These are phyloP conservation scores for Porites divaricata DNA, from an alignment of 92 coral and sea anemone genomes.

Conservation along the genomic window DNA sequence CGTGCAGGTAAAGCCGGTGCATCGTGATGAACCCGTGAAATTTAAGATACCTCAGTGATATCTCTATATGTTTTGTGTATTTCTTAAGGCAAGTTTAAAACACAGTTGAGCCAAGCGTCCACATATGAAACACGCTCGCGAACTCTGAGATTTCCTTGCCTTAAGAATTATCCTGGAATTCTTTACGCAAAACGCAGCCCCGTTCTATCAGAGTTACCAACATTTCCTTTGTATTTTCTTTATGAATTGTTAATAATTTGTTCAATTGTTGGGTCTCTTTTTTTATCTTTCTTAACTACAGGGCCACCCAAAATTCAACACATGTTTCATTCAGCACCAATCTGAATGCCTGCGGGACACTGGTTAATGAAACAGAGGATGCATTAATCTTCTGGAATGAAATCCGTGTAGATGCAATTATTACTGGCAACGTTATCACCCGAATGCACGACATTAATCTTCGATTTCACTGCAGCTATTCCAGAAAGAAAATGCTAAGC, in stretches of 20 bases:
- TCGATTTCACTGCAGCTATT: slow-evolving; percentile 50
- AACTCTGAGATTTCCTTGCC: too few relatives aligned
- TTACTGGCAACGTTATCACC: slow-evolving; percentile 1
- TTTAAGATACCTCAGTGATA: not conserved
- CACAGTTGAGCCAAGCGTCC: too few relatives aligned
- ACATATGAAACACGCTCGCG: too few relatives aligned
- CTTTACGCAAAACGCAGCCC: too few relatives aligned
- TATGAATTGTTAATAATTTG: not conserved
- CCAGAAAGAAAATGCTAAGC: slow-evolving; percentile 26
- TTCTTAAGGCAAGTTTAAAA: too few relatives aligned
- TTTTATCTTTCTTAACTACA: not conserved
- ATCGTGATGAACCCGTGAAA: not conserved
- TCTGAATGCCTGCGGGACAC: slow-evolving; percentile 45
- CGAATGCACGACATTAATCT: slow-evolving; percentile 8
- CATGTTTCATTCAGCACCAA: slow-evolving; percentile 28
- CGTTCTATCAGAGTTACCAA: too few relatives aligned
- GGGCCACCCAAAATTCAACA: slow-evolving; percentile 38
- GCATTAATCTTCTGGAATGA: slow-evolving; percentile 35
- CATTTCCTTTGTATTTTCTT: not conserved
- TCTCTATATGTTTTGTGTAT: too few relatives aligned
- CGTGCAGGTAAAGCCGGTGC: slow-evolving; percentile 15
- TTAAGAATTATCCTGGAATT: too few relatives aligned
- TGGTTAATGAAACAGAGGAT: slow-evolving; percentile 37
- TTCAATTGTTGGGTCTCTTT: not conserved
- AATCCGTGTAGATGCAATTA: slow-evolving; percentile 15